These are phyloP conservation scores for Ricordea florida DNA, from an alignment of 92 coral and sea anemone species.

Conservation along the genomic window DNA sequence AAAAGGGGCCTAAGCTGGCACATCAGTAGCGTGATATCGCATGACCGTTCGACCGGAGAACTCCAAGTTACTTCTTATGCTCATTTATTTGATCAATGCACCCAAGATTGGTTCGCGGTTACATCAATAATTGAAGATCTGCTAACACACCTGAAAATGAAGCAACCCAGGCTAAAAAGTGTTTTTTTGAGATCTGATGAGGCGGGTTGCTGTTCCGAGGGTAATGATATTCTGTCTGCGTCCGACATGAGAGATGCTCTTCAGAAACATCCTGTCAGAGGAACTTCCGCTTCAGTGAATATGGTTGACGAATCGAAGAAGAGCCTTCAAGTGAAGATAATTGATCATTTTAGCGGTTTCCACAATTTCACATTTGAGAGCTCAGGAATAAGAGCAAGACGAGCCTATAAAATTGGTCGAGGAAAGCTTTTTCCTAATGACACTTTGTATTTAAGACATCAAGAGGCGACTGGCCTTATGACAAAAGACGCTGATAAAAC, in stretches of 20 bases:
- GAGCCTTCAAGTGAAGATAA: conserved; percentile 37
- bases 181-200: conserved; percentile 1
- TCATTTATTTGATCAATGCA: no score
- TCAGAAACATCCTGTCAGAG: conserved; percentile 28
- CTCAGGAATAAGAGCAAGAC: conserved; percentile 45
- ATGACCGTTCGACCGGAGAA: background rate
- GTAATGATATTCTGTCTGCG: conserved; percentile 20
- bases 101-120: no score
- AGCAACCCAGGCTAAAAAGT: background rate
- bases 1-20: conserved; percentile 26
- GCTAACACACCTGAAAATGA: no score
- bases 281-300: conserved; percentile 43
- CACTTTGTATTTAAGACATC: conserved; percentile 49
- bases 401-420: conserved; percentile 40
- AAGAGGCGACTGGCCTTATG: conserved; percentile 60
- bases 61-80: conserved; percentile 22
- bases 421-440: conserved; percentile 28
- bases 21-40: conserved; percentile 23
- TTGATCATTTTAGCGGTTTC: conserved; percentile 55
- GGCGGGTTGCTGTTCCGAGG: conserved; percentile 13
- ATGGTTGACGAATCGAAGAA: conserved; percentile 31
- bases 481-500: conserved; percentile 19
- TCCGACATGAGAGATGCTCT: conserved; percentile 25
- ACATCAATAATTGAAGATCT: no score
- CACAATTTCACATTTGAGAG: conserved; percentile 58